These are phyloP conservation scores for Aplochiton taeniatus DNA, from an alignment of 2,797 vertebrate species.

Conservation along the genomic window DNA sequence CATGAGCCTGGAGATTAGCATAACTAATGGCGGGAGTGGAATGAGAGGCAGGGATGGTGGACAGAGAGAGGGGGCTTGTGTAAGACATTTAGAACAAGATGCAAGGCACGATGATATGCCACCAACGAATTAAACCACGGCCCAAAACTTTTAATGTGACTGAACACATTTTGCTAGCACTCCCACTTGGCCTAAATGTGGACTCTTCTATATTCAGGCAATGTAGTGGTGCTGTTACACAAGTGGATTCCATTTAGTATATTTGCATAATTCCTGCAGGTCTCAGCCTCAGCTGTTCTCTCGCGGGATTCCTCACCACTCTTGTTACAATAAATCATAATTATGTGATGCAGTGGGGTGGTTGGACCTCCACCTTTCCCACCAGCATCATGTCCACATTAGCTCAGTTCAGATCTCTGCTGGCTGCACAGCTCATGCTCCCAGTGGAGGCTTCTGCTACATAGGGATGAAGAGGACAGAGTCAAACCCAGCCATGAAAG, in stretches of 20 bases:
- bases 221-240: slow-evolving; percentile 34
- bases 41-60: background rate
- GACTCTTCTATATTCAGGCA: too few relatives aligned
- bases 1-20: slow-evolving; percentile 57
- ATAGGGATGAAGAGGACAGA: too few relatives aligned
- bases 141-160: too few relatives aligned
- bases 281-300: slow-evolving; percentile 43
- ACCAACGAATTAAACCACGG: too few relatives aligned
- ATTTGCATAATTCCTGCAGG: slow-evolving; percentile 59
- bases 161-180: too few relatives aligned
- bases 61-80: background rate
- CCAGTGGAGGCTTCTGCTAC: too few relatives aligned
- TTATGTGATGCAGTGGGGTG: slow-evolving; percentile 37
- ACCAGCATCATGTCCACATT: slow-evolving; percentile 58
- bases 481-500: too few relatives aligned
- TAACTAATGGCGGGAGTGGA: slow-evolving; percentile 7
- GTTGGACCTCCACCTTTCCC: slow-evolving; percentile 40
- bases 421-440: too few relatives aligned
- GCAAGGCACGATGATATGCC: too few relatives aligned
- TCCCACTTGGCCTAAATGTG: too few relatives aligned
- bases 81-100: too few relatives aligned
- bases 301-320: slow-evolving; percentile 19
- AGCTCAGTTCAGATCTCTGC: slow-evolving; percentile 32
- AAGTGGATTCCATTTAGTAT: slow-evolving; percentile 58
- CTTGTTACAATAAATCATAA: slow-evolving; percentile 46